A percentile compares a stretch with the other conserved stretches of the same genome.
Conservation (phyloP, 2,797 vertebrate species). For the Kryptopterus vitreolus region DNA sequence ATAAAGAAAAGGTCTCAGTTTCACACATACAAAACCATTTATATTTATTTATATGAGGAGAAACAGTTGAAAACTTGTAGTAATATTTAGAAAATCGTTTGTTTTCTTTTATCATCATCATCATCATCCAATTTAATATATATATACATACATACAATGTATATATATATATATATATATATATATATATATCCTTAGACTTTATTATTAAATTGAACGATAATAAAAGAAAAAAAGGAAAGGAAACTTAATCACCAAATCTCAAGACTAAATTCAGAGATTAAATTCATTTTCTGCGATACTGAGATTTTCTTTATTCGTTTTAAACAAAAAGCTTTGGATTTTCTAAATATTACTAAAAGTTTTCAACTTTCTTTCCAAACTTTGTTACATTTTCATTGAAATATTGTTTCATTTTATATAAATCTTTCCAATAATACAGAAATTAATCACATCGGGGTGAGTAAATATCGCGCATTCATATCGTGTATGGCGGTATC, state of each 20-base stretch:
- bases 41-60: neutral
- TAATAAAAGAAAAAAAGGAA: neutral
- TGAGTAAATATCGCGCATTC: neutral
- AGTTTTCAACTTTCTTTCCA: neutral
- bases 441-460: neutral
- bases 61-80: no score
- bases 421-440: no score
- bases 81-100: no score
- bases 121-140: no score
- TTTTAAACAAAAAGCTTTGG: neutral
- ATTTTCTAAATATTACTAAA: neutral
- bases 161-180: no score
- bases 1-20: neutral
- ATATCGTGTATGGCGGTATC: neutral
- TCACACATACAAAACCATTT: neutral
- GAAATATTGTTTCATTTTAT: no score
- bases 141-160: no score
- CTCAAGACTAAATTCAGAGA: neutral
- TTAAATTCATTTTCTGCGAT: neutral
- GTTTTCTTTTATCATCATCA: no score
- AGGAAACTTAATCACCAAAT: neutral
- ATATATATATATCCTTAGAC: no score
- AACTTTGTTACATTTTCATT: no score
- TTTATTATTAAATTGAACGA: no score
- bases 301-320: neutral